Conservation (phyloP, 2,888 invertebrate species). For the Nomada lathburiana region DNA sequence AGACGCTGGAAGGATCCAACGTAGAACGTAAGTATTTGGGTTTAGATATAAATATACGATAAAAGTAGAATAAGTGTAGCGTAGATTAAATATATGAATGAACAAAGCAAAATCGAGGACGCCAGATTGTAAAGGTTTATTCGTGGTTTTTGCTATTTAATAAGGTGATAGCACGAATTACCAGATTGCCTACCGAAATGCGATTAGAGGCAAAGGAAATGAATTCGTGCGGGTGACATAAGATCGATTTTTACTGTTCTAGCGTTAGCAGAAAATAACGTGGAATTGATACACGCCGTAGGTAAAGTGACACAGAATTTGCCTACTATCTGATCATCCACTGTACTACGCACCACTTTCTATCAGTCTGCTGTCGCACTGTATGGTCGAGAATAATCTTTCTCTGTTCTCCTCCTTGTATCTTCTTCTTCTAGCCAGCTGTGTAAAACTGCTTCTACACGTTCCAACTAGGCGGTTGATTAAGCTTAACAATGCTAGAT, state of each 20-base stretch:
- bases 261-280: slow-evolving; percentile 82
- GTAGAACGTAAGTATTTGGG: slow-evolving; percentile 90
- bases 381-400: slow-evolving; percentile 26
- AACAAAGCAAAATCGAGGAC: not conserved
- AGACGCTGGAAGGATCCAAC: slow-evolving; percentile 91
- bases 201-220: not conserved
- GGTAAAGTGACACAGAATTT: slow-evolving; percentile 80
- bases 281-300: slow-evolving; percentile 83
- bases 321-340: slow-evolving; percentile 59
- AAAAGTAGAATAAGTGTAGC: not conserved
- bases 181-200: not conserved
- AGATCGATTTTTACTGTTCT: slow-evolving; percentile 82
- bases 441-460: slow-evolving; percentile 64
- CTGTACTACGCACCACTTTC: slow-evolving; percentile 53
- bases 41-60: not conserved
- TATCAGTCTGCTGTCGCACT: slow-evolving; percentile 43
- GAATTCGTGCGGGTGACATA: slow-evolving; percentile 52
- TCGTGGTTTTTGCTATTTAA: too few species aligned
- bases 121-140: not conserved
- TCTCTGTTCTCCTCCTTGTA: slow-evolving; percentile 32
- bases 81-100: not conserved
- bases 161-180: not conserved
- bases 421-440: slow-evolving; percentile 58
- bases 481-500: slow-evolving; percentile 57
- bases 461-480: slow-evolving; percentile 54